Percentiles rank a stretch among this genome's conserved stretches.
phyloP scores from a whole-genome alignment of 64 coral and sea anemone genomes.

The Porites lutea region DNA sequence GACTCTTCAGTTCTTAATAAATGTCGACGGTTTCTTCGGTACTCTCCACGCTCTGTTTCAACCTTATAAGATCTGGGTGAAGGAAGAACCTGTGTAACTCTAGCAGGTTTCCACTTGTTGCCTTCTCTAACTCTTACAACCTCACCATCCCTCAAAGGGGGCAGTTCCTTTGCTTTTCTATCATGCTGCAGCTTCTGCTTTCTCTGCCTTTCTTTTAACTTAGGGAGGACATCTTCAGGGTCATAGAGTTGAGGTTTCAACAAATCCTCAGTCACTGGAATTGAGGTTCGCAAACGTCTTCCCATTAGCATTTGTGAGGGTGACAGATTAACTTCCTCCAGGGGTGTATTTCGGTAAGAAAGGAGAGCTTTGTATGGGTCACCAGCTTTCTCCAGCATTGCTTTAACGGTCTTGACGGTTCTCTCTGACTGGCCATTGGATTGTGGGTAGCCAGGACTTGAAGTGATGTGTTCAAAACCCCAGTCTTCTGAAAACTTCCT shows the following conservation, averaged over 20 bases:
- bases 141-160: background rate
- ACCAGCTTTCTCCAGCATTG: background rate
- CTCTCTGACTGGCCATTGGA: background rate
- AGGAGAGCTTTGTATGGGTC: background rate
- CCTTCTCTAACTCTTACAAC: background rate
- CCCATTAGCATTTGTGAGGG: too few relatives aligned
- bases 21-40: slow-evolving; percentile 21
- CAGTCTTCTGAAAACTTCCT: too few relatives aligned
- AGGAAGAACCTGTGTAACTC: background rate
- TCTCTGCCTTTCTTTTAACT: too few relatives aligned
- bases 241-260: too few relatives aligned
- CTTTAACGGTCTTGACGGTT: background rate
- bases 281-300: too few relatives aligned
- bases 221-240: too few relatives aligned
- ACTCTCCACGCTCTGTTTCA: slow-evolving; percentile 8
- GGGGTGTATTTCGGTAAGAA: background rate
- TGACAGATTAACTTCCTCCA: too few relatives aligned
- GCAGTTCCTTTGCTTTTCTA: background rate
- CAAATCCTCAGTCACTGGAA: too few relatives aligned
- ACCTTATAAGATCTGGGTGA: too few relatives aligned
- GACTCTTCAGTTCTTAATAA: slow-evolving; percentile 15
- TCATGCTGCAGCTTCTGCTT: too few relatives aligned
- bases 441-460: background rate
- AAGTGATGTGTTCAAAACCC: too few relatives aligned
- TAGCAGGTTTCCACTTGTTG: slow-evolving; percentile 1